Evolutionary conservation across 2,888 invertebrate species (phyloP).

Genomic region (Brachynemurus nebulosus): DNA sequence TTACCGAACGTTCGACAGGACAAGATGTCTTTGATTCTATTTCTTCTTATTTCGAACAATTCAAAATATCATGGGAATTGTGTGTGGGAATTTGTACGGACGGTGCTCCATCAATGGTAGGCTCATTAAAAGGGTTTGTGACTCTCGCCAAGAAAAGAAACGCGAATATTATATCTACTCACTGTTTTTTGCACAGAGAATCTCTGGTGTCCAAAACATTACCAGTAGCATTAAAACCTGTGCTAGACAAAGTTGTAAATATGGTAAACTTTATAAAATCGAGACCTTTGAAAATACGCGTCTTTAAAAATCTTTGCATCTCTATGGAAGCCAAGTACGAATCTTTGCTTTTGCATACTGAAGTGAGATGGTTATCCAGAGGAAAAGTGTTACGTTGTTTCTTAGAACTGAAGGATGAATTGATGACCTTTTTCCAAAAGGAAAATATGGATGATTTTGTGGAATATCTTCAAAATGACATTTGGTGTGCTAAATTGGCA

Average conservation of each 20-base stretch:
- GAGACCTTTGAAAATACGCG: constrained; percentile 17
- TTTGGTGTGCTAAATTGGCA: constrained; percentile 11
- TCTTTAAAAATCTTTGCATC: constrained; percentile 17
- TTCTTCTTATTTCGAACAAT: constrained; percentile 14
- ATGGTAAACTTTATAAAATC: constrained; percentile 20
- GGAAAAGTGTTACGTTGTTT: constrained; percentile 17
- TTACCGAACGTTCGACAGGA: constrained; percentile 11
- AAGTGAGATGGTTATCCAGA: constrained; percentile 18
- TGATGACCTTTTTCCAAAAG: background rate
- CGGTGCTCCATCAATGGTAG: constrained; percentile 16
- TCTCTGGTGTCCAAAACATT: constrained; percentile 18
- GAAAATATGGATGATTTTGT: constrained; percentile 1
- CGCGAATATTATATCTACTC: constrained; percentile 14
- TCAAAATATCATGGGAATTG: constrained; percentile 14
- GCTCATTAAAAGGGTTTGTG: constrained; percentile 13
- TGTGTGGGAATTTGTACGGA: constrained; percentile 17
- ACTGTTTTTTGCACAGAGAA: constrained; percentile 20
- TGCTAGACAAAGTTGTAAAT: constrained; percentile 18
- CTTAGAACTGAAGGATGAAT: constrained; percentile 17
- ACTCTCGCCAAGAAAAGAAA: constrained; percentile 10
- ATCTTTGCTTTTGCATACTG: constrained; percentile 18
- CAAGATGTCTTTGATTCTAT: constrained; percentile 13
- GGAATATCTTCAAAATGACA: constrained; percentile 6
- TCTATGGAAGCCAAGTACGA: constrained; percentile 19
- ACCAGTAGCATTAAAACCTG: constrained; percentile 18